Evolutionary conservation across 2,113 vertebrate genomes (phyloP).

Genomic region (Nymphicus hollandicus): DNA sequence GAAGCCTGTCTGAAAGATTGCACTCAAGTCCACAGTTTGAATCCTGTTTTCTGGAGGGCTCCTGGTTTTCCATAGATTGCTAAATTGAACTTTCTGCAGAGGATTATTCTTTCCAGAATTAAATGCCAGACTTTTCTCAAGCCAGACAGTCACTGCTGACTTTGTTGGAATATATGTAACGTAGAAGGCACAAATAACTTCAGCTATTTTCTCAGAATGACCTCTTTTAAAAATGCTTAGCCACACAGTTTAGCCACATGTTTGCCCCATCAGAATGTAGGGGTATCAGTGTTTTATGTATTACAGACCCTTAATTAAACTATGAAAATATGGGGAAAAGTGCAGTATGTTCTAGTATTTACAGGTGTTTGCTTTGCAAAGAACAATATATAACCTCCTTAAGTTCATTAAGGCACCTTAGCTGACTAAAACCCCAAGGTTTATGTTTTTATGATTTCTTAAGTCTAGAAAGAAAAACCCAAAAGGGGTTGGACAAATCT

Average conservation of each 20-base stretch:
- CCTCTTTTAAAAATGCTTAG: background rate
- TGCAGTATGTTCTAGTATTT: background rate
- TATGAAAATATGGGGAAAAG: background rate
- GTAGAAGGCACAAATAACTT: background rate
- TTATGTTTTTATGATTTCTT: background rate
- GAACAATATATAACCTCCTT: background rate
- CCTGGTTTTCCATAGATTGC: background rate
- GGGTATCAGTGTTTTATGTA: background rate
- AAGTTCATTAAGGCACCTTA: background rate
- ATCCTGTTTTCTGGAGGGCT: background rate
- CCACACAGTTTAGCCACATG: background rate
- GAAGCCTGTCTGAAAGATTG: background rate
- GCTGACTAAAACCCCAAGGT: background rate
- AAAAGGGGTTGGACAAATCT: background rate
- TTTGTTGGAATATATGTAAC: background rate
- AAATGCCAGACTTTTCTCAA: background rate
- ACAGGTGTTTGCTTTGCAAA: background rate
- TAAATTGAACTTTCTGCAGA: background rate
- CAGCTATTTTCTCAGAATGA: background rate
- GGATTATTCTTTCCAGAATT: background rate
- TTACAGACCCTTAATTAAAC: background rate
- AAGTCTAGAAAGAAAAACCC: background rate
- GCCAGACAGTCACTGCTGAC: background rate
- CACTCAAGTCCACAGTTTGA: background rate
- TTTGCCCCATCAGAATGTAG: background rate